These are phyloP conservation scores for Tokudaia tokunoshimensis DNA, from an alignment of 2,797 vertebrate genomes.

Conservation along the genomic window DNA sequence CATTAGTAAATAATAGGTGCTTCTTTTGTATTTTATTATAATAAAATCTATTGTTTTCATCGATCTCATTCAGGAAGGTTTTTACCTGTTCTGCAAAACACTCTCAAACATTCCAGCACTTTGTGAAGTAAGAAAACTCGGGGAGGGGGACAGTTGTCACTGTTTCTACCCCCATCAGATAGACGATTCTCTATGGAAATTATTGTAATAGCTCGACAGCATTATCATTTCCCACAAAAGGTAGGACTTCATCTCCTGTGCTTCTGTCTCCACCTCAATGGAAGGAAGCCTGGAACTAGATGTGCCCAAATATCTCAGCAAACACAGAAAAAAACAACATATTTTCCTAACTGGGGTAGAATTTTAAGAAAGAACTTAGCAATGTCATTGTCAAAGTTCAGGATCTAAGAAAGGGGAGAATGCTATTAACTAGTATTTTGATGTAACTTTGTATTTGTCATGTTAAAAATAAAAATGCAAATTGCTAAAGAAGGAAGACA, in stretches of 20 bases:
- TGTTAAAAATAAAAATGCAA: conserved; percentile 13
- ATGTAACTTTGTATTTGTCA: not conserved
- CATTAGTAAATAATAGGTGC: conserved; percentile 60
- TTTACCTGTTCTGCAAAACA: conserved; percentile 54
- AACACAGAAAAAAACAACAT: conserved; percentile 7
- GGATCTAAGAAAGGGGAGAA: not conserved
- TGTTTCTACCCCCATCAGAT: not conserved
- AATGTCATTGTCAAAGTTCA: not conserved
- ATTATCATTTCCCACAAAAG: not conserved
- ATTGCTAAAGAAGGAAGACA: not conserved
- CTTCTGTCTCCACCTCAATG: not conserved
- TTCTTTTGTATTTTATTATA: conserved; percentile 68
- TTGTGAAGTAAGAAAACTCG: conserved; percentile 57
- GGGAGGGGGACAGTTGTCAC: not conserved
- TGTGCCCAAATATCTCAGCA: not conserved
- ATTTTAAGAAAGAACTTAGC: conserved; percentile 29
- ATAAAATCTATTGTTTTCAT: conserved; percentile 74
- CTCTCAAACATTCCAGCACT: conserved; percentile 53
- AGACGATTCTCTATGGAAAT: conserved; percentile 69
- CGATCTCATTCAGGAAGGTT: conserved; percentile 66
- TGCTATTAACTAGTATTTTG: not conserved
- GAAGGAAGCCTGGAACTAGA: not conserved
- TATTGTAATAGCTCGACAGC: not conserved
- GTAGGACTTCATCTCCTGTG: not conserved
- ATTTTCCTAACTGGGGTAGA: conserved; percentile 33